phyloP scores from a whole-genome alignment of 2,113 vertebrate genomes.

The Campylomormyrus numenius region DNA sequence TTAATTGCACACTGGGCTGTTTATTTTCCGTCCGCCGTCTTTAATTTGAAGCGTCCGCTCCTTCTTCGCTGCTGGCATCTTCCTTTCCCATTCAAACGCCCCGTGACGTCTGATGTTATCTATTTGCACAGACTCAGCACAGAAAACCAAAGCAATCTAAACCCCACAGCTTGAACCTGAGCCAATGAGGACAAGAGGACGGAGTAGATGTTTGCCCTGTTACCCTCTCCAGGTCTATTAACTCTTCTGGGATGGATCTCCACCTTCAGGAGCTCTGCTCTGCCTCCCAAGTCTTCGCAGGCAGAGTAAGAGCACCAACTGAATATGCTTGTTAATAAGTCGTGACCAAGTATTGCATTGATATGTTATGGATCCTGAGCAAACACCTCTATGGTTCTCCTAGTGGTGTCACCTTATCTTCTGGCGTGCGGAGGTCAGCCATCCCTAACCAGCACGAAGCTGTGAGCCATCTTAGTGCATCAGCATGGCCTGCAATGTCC shows the following conservation, averaged over 20 bases:
- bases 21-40: constrained; percentile 25
- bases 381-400: neutral
- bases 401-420: neutral
- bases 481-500: neutral
- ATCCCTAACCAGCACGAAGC: neutral
- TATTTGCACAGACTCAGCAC: neutral
- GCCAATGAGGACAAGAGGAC: neutral
- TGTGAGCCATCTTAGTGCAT: neutral
- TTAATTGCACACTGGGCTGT: constrained; percentile 27
- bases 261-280: neutral
- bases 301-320: neutral
- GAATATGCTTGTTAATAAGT: neutral
- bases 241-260: neutral
- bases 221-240: neutral
- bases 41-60: constrained; percentile 20
- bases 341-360: neutral
- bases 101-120: constrained; percentile 16
- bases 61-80: constrained; percentile 13
- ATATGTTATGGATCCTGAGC: neutral
- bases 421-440: neutral
- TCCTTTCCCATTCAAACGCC: neutral
- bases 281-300: neutral
- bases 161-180: neutral
- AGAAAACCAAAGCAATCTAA: neutral
- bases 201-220: neutral